phyloP scores from a whole-genome alignment of 2,113 vertebrate genomes.

The Channa argus region DNA sequence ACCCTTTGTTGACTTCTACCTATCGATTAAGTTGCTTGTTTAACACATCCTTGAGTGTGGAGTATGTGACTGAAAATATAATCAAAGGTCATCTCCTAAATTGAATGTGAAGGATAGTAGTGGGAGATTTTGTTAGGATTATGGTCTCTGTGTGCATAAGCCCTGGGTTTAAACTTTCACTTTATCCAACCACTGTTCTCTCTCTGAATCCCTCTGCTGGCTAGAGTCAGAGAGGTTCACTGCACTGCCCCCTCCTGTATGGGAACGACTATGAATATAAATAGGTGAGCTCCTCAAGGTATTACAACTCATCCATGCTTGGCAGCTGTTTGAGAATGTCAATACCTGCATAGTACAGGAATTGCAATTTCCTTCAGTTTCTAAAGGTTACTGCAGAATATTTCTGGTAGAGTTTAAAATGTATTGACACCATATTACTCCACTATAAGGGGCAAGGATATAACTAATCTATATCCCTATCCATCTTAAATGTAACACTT shows the following conservation, averaged over 20 bases:
- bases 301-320: conserved; percentile 65
- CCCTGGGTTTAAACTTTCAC: conserved; percentile 73
- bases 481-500: conserved; percentile 8
- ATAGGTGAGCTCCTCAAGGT: conserved; percentile 70
- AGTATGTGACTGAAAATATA: conserved; percentile 51
- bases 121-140: conserved; percentile 68
- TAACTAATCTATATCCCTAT: conserved; percentile 27
- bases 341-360: conserved; percentile 67
- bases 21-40: conserved; percentile 60
- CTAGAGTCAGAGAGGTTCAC: conserved; percentile 67
- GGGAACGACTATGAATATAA: conserved; percentile 76
- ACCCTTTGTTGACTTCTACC: conserved; percentile 28
- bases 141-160: conserved; percentile 63
- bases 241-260: conserved; percentile 72
- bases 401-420: conserved; percentile 45
- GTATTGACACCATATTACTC: conserved; percentile 8
- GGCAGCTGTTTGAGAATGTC: conserved; percentile 69
- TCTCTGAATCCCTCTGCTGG: conserved; percentile 63
- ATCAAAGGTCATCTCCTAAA: conserved; percentile 55
- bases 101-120: conserved; percentile 57
- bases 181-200: conserved; percentile 65
- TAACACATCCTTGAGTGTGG: conserved; percentile 49
- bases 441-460: conserved; percentile 7
- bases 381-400: conserved; percentile 58
- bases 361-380: conserved; percentile 59